Conservation (phyloP, 1,140 invertebrate genomes). For the Zaprionus ornatus region DNA sequence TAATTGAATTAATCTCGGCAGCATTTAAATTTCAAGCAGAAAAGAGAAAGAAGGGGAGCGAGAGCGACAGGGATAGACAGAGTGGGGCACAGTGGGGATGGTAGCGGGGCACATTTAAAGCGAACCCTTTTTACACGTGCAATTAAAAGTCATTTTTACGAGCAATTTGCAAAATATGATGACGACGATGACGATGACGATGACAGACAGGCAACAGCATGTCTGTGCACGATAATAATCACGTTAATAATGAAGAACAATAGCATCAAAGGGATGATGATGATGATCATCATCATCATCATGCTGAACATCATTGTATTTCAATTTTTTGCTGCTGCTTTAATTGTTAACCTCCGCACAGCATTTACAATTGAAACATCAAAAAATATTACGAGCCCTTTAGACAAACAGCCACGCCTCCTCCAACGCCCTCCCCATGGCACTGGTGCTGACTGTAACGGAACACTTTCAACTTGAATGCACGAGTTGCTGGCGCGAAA, state of each 20-base stretch:
- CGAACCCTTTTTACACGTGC: conserved; percentile 65
- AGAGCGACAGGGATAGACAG: background rate
- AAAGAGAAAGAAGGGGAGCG: conserved; percentile 20
- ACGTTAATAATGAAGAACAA: conserved; percentile 18
- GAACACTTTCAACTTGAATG: conserved; percentile 49
- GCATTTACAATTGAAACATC: conserved; percentile 43
- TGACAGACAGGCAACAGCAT: conserved; percentile 43
- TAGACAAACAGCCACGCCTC: conserved; percentile 39
- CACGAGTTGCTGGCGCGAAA: conserved; percentile 18
- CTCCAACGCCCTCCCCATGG: background rate
- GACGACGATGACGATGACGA: conserved; percentile 25
- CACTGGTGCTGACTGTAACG: conserved; percentile 19
- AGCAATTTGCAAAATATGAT: conserved; percentile 76
- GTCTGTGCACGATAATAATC: conserved; percentile 23
- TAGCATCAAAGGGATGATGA: conserved; percentile 15
- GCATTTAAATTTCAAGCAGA: conserved; percentile 59
- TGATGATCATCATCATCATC: conserved; percentile 5
- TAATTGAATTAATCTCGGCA: conserved; percentile 74
- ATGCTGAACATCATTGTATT: background rate
- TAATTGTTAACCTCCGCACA: conserved; percentile 50
- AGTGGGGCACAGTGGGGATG: background rate
- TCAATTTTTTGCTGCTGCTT: conserved; percentile 31
- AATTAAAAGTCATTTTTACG: conserved; percentile 77
- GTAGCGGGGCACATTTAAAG: conserved; percentile 24
- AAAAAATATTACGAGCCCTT: conserved; percentile 39